Percentiles rank a stretch among this genome's conserved stretches.
These are phyloP conservation scores for Parasteatoda tepidariorum DNA, from an alignment of 1,140 invertebrate species.

Conservation along the genomic window DNA sequence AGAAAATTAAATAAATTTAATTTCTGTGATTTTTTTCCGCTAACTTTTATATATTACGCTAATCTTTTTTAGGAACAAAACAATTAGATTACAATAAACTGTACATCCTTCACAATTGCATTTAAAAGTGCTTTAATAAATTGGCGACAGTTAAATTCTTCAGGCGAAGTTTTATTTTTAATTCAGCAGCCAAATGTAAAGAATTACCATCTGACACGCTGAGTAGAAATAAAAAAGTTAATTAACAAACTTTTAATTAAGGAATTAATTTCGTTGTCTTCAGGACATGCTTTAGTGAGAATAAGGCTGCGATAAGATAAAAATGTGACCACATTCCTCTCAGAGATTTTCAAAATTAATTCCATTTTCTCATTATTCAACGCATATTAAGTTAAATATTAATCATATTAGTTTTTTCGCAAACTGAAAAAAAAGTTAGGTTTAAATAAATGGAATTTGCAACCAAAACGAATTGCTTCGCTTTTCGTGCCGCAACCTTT, in stretches of 20 bases:
- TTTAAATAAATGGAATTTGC: background rate
- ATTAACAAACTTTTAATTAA: conserved; percentile 54
- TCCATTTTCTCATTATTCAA: conserved; percentile 36
- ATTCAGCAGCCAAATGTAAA: too few species aligned
- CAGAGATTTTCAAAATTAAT: conserved; percentile 10
- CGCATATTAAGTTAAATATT: background rate
- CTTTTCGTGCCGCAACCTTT: background rate
- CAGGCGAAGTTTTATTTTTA: too few species aligned
- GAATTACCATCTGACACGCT: too few species aligned
- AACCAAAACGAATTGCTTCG: background rate
- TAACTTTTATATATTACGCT: too few species aligned
- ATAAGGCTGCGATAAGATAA: background rate
- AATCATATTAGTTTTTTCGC: background rate
- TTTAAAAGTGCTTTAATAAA: too few species aligned
- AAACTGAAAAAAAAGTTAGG: background rate
- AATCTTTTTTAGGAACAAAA: too few species aligned
- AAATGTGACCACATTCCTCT: background rate
- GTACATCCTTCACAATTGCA: too few species aligned
- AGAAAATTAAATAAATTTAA: too few species aligned
- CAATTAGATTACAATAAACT: too few species aligned
- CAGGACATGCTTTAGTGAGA: background rate
- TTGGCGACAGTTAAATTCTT: too few species aligned
- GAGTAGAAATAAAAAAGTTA: conserved; percentile 6
- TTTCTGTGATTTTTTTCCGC: too few species aligned
- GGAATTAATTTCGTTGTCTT: conserved; percentile 25